Conservation (phyloP, 2,797 vertebrate species). For the Kryptopterus vitreolus region DNA sequence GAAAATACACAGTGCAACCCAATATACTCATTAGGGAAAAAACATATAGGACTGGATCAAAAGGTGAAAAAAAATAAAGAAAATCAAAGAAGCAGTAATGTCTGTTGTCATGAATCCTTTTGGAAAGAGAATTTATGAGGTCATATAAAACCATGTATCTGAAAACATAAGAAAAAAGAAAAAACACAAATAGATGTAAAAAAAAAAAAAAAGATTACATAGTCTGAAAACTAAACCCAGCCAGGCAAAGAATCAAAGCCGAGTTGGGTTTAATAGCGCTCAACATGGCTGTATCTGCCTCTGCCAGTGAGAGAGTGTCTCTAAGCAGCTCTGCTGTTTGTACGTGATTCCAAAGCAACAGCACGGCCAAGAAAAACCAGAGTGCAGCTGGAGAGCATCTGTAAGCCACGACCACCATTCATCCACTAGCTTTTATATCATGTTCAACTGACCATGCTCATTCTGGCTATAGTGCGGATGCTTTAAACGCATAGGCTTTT, state of each 20-base stretch:
- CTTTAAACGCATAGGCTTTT: neutral
- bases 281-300: conserved; percentile 33
- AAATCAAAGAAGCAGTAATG: conserved; percentile 22
- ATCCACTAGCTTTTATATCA: conserved; percentile 19
- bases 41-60: conserved; percentile 49
- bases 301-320: conserved; percentile 4
- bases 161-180: conserved; percentile 12
- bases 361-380: conserved; percentile 37
- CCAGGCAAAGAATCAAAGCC: conserved; percentile 3
- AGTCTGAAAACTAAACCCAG: conserved; percentile 20
- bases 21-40: conserved; percentile 42
- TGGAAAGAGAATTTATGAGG: conserved; percentile 40
- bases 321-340: conserved; percentile 37
- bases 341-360: conserved; percentile 27
- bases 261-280: conserved; percentile 34
- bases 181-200: conserved; percentile 35
- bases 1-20: conserved; percentile 49
- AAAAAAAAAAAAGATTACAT: conserved; percentile 14
- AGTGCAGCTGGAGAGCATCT: conserved; percentile 65
- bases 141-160: conserved; percentile 39
- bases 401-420: conserved; percentile 65
- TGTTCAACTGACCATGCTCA: conserved; percentile 17
- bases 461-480: conserved; percentile 3
- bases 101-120: conserved; percentile 23
- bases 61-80: conserved; percentile 36